Percentiles rank a stretch among this genome's conserved stretches.
Conservation (phyloP, 2,888 invertebrate genomes). For the Drosophila subquinaria region DNA sequence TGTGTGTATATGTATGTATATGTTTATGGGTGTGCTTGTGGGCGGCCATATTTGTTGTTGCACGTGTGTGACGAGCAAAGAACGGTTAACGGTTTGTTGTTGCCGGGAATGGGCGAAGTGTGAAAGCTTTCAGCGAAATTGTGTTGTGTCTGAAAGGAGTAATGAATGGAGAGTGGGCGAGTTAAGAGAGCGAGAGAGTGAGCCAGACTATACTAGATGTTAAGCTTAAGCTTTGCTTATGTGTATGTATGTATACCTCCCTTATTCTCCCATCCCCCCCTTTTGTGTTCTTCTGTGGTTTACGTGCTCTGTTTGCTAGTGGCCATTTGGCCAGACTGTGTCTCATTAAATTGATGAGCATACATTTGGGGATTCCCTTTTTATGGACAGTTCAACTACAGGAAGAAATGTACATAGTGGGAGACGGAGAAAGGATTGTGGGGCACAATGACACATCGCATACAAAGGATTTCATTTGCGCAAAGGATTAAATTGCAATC, state of each 20-base stretch:
- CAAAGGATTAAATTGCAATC: slow-evolving; percentile 68
- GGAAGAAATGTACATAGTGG: neutral
- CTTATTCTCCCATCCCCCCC: neutral
- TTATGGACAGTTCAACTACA: slow-evolving; percentile 27
- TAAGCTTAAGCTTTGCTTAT: slow-evolving; percentile 41
- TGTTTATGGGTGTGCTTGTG: slow-evolving; percentile 25
- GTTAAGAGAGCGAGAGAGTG: neutral
- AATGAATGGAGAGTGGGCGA: slow-evolving; percentile 17
- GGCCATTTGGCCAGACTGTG: slow-evolving; percentile 48
- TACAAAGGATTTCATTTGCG: slow-evolving; percentile 40
- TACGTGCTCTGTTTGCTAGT: slow-evolving; percentile 54
- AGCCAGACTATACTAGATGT: slow-evolving; percentile 5
- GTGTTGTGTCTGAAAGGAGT: slow-evolving; percentile 63
- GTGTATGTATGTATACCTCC: neutral
- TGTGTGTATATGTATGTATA: slow-evolving; percentile 9
- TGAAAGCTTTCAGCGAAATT: slow-evolving; percentile 53
- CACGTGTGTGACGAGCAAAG: slow-evolving; percentile 32
- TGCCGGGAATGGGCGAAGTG: slow-evolving; percentile 17
- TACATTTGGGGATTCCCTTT: slow-evolving; percentile 73
- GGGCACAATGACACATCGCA: slow-evolving; percentile 31
- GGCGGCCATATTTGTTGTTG: slow-evolving; percentile 56
- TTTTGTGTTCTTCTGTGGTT: slow-evolving; percentile 31
- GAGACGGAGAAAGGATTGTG: slow-evolving; percentile 27
- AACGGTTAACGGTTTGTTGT: slow-evolving; percentile 53
- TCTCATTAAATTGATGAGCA: slow-evolving; percentile 69